Evolutionary conservation across 2,113 vertebrate species (phyloP).

Genomic region (Hipposideros armiger): DNA sequence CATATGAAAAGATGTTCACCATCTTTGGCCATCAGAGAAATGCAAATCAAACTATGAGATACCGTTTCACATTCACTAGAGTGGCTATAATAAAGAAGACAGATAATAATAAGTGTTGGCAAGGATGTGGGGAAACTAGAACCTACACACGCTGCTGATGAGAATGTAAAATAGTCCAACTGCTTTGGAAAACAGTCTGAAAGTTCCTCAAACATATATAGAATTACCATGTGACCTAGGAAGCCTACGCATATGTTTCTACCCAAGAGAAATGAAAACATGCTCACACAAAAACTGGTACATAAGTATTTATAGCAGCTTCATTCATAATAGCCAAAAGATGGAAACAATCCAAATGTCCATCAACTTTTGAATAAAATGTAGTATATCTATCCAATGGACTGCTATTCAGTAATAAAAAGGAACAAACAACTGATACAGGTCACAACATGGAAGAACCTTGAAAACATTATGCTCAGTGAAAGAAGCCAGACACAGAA

Average conservation of each 20-base stretch:
- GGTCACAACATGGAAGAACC: not conserved
- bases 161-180: not conserved
- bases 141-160: not conserved
- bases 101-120: not conserved
- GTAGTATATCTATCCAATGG: not conserved
- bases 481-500: not conserved
- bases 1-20: not conserved
- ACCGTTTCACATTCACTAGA: not conserved
- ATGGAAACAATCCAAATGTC: not conserved
- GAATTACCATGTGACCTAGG: not conserved
- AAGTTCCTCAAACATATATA: not conserved
- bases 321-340: not conserved
- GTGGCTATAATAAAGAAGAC: not conserved
- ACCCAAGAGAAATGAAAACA: conserved; percentile 28
- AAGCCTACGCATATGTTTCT: not conserved
- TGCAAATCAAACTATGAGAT: not conserved
- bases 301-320: not conserved
- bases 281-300: not conserved
- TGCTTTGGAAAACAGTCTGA: conserved; percentile 23
- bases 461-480: not conserved
- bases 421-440: not conserved
- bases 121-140: not conserved
- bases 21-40: not conserved
- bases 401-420: not conserved
- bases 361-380: not conserved